Base-by-base conservation (phyloP, 2,113 vertebrate genomes). In the Protomyctophum bolini region DNA sequence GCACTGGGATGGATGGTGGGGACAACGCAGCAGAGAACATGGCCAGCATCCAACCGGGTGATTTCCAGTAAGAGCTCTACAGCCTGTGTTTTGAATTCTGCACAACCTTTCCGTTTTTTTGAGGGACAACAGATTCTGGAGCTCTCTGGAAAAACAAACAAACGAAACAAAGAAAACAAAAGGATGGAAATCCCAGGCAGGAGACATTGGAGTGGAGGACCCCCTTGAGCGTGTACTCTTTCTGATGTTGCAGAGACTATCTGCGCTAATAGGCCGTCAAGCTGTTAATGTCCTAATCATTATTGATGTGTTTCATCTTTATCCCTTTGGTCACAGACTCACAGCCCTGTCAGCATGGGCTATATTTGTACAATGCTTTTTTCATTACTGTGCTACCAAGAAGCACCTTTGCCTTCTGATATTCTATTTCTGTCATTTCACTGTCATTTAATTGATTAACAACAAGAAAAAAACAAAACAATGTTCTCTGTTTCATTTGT, bases 21-120 rank as follows among this genome's bases (percentile, higher is more conserved):
- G 55, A 0, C 2, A 48, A 50, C 10, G 1, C 21, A 55, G 21
- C 15, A 45, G 9, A 76, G 52, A 33, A 61, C 50, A 66, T 41
- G 56, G 69, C 48, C 10, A 55, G 61, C 60, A 65, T 64, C 70
- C 61, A 70, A 59, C 10, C 33, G 14, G 71, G 51, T 58, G 55
- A 61, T 50, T 47, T 51, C 61, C 61, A 48, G 6, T 21, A 41
- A 46, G 7, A 41, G 45, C 21, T 63, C 49, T 14, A 21, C 55
- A 57, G 66, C 66, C 73, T 63, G 72, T 63, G 72, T 62, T 80
- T 58, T 50, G 81, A 83, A 78, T 80, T 56, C 71, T 60, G 74
- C 58, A 55, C 66, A 67, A 66, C 62, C 75, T 75, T 63, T 62
- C 0, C 0, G 46, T 51, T 79, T 89, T 88, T 87, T 86, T 33